Evolutionary conservation across 1,140 invertebrate species (phyloP).

Genomic region (Drosophila mojavensis): DNA sequence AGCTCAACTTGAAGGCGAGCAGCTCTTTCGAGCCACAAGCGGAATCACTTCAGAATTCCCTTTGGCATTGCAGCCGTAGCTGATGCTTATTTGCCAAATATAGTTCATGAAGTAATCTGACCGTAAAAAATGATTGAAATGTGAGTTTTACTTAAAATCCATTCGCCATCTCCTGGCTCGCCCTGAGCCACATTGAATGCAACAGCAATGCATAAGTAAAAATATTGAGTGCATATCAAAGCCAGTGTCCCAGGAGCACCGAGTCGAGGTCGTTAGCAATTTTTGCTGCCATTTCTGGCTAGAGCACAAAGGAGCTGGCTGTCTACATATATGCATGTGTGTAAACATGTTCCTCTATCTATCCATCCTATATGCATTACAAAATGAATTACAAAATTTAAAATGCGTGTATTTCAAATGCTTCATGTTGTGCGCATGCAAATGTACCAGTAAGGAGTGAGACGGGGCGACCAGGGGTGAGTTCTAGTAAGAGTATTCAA

Average conservation of each 20-base stretch:
- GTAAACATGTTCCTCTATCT: constrained; percentile 1
- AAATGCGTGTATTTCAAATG: constrained; percentile 64
- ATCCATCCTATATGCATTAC: constrained; percentile 45
- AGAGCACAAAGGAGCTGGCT: constrained; percentile 29
- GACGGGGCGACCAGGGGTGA: not conserved
- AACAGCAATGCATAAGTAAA: constrained; percentile 14
- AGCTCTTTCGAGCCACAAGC: no score
- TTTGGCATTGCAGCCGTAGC: not conserved
- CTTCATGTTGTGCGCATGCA: constrained; percentile 64
- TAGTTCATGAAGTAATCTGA: not conserved
- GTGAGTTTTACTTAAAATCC: not conserved
- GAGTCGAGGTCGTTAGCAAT: not conserved
- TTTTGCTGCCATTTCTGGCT: constrained; percentile 11
- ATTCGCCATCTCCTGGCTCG: not conserved
- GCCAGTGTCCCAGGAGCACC: not conserved
- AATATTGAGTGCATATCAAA: constrained; percentile 17
- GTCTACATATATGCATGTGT: constrained; percentile 11
- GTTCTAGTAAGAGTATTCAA: constrained; percentile 51
- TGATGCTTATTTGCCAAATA: not conserved
- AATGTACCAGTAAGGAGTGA: constrained; percentile 40
- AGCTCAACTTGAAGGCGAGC: no score
- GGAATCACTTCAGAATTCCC: no score
- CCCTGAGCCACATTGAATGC: constrained; percentile 1
- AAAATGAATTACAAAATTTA: constrained; percentile 68
- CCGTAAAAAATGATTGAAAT: constrained; percentile 1